Base-by-base conservation (phyloP, 2,113 vertebrate genomes). In the Orthonyx spaldingii region DNA sequence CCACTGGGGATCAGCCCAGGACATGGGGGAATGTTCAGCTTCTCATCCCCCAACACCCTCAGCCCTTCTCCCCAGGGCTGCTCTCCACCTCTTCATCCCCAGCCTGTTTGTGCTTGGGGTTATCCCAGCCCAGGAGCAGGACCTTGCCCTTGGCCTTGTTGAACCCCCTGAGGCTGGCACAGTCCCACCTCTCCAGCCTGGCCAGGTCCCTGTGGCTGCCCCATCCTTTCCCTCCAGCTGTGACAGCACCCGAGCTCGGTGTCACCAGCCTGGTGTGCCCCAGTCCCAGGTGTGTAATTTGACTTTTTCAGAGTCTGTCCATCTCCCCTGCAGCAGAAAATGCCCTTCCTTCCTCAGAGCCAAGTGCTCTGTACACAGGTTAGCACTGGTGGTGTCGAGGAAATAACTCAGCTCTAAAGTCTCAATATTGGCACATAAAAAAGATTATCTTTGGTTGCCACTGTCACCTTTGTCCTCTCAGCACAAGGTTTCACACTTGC, bases 391-490 rank as follows among this genome's bases (percentile, higher is more conserved):
- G 56, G 5, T 63, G 59, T 7, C 0, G 14, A 65, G 68, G 71
- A 59, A 93, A 56, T 33, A 13, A 17, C n/a, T 20, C 37, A 16
- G 30, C 80, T 78, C 39, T 6, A 1, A 57, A 49, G 18, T 14
- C 46, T 35, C 30, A 4, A 0, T 11, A 1, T 5, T 42, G 47
- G 33, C 41, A 55, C 42, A 46, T 20, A 27, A 27, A 49, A 65
- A 23, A 27, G 2, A 5, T 59, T 4, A 18, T 26, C 49, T 59
- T 16, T 50, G 49, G 26, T 75, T 37, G 5, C 49, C 3, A 0
- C 30, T 33, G 59, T 32, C 57, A 65, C 89, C 93, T 95, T 89
- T 92, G 89, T 65, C 80, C 55, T 33, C 72, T 52, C 7, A 3
- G 64, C 42, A 7, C 13, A 2, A 3, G 20, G 32, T 52, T n/a